Evolutionary conservation across 2,888 invertebrate species (phyloP).

Genomic region (Anodontia alba): DNA sequence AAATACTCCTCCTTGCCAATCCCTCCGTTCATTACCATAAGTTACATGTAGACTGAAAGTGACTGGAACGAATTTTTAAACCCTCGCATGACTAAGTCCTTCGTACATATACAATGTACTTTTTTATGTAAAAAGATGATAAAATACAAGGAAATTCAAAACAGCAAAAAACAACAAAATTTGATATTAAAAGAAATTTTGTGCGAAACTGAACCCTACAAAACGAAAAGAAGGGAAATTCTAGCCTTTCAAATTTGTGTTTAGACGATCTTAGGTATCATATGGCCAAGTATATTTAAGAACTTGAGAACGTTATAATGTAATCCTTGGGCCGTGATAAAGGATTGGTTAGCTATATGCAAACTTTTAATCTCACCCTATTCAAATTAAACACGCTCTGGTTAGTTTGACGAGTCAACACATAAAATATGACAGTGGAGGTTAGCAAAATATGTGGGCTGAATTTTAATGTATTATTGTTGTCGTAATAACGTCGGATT

Average conservation of each 20-base stretch:
- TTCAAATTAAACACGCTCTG: constrained; percentile 42
- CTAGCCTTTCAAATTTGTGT: constrained; percentile 8
- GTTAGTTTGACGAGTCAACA: background rate
- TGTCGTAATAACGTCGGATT: background rate
- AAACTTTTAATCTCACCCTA: constrained; percentile 34
- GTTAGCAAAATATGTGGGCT: constrained; percentile 5
- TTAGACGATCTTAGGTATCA: background rate
- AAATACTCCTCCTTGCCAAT: too few relatives aligned
- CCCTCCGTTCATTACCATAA: too few relatives aligned
- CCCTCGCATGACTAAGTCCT: too few relatives aligned
- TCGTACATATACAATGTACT: too few relatives aligned
- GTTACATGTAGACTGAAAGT: too few relatives aligned
- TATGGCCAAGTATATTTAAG: constrained; percentile 1
- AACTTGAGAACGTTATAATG: background rate
- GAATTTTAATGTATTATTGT: background rate
- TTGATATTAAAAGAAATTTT: background rate
- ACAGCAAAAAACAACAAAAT: background rate
- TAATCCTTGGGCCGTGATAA: constrained; percentile 17
- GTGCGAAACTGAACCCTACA: background rate
- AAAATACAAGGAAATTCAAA: background rate
- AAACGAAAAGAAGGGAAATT: background rate
- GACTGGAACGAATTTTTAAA: too few relatives aligned
- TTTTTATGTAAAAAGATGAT: background rate
- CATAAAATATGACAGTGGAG: constrained; percentile 6
- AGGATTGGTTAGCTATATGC: constrained; percentile 39